Conservation (phyloP, 2,888 invertebrate genomes). For the Spisula subtruncata region DNA sequence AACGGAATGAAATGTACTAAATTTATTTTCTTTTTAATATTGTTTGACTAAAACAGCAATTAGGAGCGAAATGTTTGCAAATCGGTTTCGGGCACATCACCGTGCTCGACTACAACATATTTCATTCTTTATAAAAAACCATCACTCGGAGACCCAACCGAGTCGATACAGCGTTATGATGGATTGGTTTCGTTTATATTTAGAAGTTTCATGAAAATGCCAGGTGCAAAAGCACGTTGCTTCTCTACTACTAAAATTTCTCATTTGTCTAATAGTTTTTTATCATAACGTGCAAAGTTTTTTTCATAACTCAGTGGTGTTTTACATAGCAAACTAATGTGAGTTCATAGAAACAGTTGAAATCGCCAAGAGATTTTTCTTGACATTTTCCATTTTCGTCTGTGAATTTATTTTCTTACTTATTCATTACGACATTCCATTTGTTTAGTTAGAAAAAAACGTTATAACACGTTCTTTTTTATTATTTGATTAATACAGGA, state of each 20-base stretch:
- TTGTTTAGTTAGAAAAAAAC: background rate
- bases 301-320: background rate
- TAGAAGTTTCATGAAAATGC: background rate
- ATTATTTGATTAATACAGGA: background rate
- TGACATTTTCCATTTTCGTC: conserved; percentile 12
- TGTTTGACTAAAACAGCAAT: no score
- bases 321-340: background rate
- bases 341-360: background rate
- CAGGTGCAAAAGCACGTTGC: conserved; percentile 12
- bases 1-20: no score
- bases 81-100: background rate
- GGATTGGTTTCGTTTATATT: background rate
- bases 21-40: no score
- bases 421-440: background rate
- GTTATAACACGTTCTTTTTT: background rate
- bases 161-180: background rate
- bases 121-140: background rate
- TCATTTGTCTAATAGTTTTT: conserved; percentile 20
- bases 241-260: background rate
- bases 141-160: background rate
- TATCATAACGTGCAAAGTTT: background rate
- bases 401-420: background rate
- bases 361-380: background rate
- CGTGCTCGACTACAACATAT: background rate
- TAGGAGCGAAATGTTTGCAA: background rate